Base-by-base conservation (phyloP, 2,888 invertebrate genomes). In the Eristalis tenax region DNA sequence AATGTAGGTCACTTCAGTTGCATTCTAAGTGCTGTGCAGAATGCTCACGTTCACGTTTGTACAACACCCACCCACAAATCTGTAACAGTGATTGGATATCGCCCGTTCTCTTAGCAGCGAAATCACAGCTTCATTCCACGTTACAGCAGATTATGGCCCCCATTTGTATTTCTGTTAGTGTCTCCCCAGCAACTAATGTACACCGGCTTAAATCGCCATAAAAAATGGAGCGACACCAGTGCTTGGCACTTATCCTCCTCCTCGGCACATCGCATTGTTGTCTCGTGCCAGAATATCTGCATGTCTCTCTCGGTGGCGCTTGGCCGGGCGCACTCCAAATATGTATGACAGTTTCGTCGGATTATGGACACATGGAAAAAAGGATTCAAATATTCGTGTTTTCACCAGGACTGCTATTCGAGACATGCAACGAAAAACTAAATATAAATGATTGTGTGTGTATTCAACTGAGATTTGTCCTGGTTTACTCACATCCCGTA, bases 381-480 rank as follows among this genome's bases (percentile, higher is more conserved):
- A 75, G 66, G 71, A 75, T 74, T 78, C 66, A 66, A 74, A 82
- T 78, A 63, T 78, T 75, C 78, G 78, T 86, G 74, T 86, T 82
- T 82, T 57, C 74, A 77, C 76, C 63, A 57, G 43, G 22, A 50
- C 35, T 23, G 71, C 64, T 22, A 22, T 26, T 18, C 3, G 43
- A 28, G 28, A 40, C 63, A 64, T 56, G 22, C 66, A 68, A 59
- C 75, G n/a, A 40, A 57, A 50, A 68, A 61, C 68, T 61, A 63
- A 50, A 43, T 69, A 64, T 35, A 77, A 28, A 69, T 26, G 57
- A 13, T 23, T 23, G 50, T 68, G 26, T 76, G 11, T 43, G 63
- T 56, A 57, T 82, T 70, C 77, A 82, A 56, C 69, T 61, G 81
- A 86, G 86, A 86, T 86, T 82, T 82, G 86, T 82, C 78, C 82